Percentiles rank a stretch among this genome's conserved stretches.
Evolutionary conservation across 1,140 invertebrate genomes (phyloP).

Genomic region (Pseudoatta argentina): DNA sequence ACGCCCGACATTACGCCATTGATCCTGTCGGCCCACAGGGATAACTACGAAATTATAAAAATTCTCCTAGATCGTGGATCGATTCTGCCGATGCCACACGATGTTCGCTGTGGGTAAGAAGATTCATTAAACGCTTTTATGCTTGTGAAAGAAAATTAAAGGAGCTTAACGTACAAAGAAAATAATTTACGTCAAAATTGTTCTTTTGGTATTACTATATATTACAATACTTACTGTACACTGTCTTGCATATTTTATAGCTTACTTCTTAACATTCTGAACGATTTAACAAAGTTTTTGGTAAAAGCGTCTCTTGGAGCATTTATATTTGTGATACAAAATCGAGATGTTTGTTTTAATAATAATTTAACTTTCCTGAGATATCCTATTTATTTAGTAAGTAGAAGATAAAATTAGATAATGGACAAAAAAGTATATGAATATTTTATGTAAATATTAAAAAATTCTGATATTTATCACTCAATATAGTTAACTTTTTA

Average conservation of each 20-base stretch:
- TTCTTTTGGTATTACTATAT: background rate
- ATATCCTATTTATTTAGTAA: background rate
- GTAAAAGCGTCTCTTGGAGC: background rate
- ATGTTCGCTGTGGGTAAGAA: constrained; percentile 89
- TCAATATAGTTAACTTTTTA: background rate
- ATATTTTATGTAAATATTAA: background rate
- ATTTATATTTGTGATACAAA: background rate
- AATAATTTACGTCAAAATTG: background rate
- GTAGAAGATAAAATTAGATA: background rate
- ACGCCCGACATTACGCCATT: constrained; percentile 98
- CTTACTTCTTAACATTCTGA: background rate
- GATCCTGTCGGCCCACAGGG: constrained; percentile 97
- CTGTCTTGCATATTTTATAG: background rate
- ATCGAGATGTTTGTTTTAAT: background rate
- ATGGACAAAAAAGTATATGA: background rate
- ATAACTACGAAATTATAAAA: constrained; percentile 99
- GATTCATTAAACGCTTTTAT: background rate
- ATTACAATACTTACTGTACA: background rate
- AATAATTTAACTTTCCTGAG: background rate
- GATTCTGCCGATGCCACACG: constrained; percentile 95
- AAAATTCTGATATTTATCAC: background rate
- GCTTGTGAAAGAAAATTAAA: background rate
- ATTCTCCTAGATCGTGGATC: constrained; percentile 97
- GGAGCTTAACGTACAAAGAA: background rate
- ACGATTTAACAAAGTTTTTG: background rate